phyloP scores from a whole-genome alignment of 2,797 vertebrate genomes.

The Rachycentron canadum region DNA sequence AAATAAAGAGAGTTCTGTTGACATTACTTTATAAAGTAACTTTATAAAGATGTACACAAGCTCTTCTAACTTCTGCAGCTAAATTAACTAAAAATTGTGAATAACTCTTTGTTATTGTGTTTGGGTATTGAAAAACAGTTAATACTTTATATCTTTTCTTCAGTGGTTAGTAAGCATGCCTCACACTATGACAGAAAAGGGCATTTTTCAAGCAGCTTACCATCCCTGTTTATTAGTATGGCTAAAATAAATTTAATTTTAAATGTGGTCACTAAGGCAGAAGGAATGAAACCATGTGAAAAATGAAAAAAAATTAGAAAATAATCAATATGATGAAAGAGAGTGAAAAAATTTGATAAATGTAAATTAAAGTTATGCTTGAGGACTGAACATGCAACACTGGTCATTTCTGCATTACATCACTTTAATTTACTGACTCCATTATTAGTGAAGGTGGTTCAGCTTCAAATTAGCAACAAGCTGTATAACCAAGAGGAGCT shows the following conservation, averaged over 20 bases:
- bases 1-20: background rate
- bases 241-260: background rate
- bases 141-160: background rate
- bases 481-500: too few relatives aligned
- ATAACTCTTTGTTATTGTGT: background rate
- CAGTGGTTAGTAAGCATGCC: background rate
- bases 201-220: background rate
- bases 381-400: too few relatives aligned
- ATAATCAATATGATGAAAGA: too few relatives aligned
- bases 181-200: too few relatives aligned
- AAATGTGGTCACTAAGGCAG: background rate
- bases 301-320: background rate
- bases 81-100: background rate
- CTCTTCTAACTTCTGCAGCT: background rate
- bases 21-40: too few relatives aligned
- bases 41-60: background rate
- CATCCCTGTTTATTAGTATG: background rate
- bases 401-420: background rate
- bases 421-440: constrained; percentile 1
- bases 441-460: too few relatives aligned
- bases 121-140: background rate
- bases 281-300: background rate
- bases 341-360: too few relatives aligned
- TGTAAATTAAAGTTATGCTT: too few relatives aligned
- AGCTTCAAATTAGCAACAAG: too few relatives aligned